These are phyloP conservation scores for Agapornis roseicollis DNA, from an alignment of 2,113 vertebrate species.

Conservation along the genomic window DNA sequence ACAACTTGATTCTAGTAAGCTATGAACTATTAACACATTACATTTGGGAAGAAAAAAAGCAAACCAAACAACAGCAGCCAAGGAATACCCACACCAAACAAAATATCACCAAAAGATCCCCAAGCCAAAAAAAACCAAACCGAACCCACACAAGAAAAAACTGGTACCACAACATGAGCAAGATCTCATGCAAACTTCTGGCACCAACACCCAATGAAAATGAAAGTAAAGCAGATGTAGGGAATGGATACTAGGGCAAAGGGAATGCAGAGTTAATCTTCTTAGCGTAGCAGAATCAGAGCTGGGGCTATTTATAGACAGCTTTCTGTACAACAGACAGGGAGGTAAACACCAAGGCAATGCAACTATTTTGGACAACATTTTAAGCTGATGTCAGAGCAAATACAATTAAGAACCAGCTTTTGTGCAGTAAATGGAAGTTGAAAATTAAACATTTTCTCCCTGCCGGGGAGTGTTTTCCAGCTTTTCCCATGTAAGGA, in stretches of 20 bases:
- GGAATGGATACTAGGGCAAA: constrained; percentile 12
- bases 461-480: background rate
- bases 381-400: background rate
- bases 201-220: background rate
- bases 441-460: background rate
- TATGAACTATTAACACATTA: background rate
- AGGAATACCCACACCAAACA: background rate
- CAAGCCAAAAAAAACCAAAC: background rate
- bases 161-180: background rate
- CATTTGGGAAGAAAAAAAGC: background rate
- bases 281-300: background rate
- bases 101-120: background rate
- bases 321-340: background rate
- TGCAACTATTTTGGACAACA: background rate
- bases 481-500: background rate
- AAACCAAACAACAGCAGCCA: background rate
- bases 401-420: background rate
- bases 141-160: background rate
- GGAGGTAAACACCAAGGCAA: constrained; percentile 7
- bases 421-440: background rate
- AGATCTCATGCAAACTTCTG: background rate
- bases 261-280: constrained; percentile 29
- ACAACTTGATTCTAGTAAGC: background rate
- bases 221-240: constrained; percentile 4
- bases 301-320: constrained; percentile 24